These are phyloP conservation scores for Acromyrmex echinatior DNA, from an alignment of 1,140 invertebrate species.

Conservation along the genomic window DNA sequence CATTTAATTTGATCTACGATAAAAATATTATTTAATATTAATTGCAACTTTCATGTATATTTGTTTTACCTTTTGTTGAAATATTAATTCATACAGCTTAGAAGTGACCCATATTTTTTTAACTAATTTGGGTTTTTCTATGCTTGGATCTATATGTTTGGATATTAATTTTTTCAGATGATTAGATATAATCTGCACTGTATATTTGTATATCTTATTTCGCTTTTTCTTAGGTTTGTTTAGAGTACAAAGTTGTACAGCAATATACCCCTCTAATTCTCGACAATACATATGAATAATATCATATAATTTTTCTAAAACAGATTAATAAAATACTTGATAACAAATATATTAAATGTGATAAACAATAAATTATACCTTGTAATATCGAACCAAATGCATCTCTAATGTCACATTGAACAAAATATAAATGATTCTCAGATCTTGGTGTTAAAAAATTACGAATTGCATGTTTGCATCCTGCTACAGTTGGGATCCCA, in stretches of 20 bases:
- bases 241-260: neutral
- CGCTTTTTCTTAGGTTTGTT: neutral
- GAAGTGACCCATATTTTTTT: neutral
- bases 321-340: neutral
- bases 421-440: constrained; percentile 7
- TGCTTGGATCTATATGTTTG: neutral
- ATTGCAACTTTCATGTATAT: neutral
- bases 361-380: constrained; percentile 34
- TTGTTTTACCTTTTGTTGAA: constrained; percentile 47
- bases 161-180: neutral
- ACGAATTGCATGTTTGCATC: neutral
- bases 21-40: constrained; percentile 20
- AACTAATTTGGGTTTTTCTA: neutral
- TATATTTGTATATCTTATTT: neutral
- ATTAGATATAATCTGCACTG: neutral
- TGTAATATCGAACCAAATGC: constrained; percentile 43
- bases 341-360: neutral
- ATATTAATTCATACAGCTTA: constrained; percentile 38
- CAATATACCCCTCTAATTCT: constrained; percentile 5
- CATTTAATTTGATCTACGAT: constrained; percentile 19
- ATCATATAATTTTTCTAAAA: constrained; percentile 42
- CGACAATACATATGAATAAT: neutral
- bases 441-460: neutral
- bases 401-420: constrained; percentile 44
- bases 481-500: neutral